These are phyloP conservation scores for Oncorhynchus nerka DNA, from an alignment of 2,113 vertebrate species.

Conservation along the genomic window DNA sequence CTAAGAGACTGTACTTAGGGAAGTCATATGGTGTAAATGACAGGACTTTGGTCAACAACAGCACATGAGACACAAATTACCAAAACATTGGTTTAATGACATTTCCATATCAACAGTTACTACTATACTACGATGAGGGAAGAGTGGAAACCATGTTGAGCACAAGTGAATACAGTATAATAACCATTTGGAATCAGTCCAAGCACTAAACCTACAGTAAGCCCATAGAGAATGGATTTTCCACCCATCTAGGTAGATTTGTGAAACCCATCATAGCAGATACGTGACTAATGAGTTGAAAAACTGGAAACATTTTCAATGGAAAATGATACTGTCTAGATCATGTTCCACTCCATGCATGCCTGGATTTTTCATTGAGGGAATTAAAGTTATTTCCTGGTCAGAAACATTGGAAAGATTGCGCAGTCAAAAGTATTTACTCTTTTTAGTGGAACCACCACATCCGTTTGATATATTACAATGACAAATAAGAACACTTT, in stretches of 20 bases:
- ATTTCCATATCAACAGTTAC: constrained; percentile 6
- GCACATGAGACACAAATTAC: constrained; percentile 13
- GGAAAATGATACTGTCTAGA: background rate
- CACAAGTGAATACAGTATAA: background rate
- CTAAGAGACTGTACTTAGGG: constrained; percentile 7
- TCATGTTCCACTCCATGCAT: background rate
- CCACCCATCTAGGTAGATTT: background rate
- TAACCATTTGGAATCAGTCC: background rate
- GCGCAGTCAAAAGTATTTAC: too few relatives aligned
- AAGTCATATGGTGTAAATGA: constrained; percentile 11
- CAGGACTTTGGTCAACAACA: background rate
- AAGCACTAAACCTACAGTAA: background rate
- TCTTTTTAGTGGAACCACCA: too few relatives aligned
- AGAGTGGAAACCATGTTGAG: background rate
- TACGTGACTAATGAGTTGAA: background rate
- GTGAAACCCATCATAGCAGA: background rate
- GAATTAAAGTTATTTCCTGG: too few relatives aligned
- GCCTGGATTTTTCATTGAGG: background rate
- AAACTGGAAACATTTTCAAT: background rate
- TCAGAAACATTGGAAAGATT: too few relatives aligned
- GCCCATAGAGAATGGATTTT: background rate
- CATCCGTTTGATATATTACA: too few relatives aligned
- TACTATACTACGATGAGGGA: background rate
- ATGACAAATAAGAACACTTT: too few relatives aligned
- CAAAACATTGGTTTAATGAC: constrained; percentile 33